Conservation (phyloP, 1,140 invertebrate genomes). For the Aricia agestis region DNA sequence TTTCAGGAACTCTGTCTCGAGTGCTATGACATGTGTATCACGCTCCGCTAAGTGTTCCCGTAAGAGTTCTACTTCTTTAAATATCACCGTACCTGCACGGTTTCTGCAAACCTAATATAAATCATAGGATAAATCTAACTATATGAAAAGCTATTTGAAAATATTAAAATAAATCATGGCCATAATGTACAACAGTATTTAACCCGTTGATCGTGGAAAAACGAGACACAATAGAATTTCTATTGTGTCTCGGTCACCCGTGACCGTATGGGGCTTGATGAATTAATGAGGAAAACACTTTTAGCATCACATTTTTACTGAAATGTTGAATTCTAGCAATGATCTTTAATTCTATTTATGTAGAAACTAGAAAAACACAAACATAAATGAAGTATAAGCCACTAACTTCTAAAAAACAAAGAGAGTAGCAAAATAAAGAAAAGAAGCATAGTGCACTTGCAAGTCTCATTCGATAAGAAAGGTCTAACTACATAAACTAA, state of each 20-base stretch:
- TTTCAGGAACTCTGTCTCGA: constrained; percentile 90
- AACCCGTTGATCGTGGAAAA: no score
- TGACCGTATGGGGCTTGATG: no score
- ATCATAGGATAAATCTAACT: constrained; percentile 25
- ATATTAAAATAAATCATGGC: not conserved
- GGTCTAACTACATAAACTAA: constrained; percentile 10
- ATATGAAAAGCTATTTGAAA: constrained; percentile 20
- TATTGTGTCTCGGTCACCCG: no score
- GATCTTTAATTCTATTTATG: not conserved
- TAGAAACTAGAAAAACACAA: constrained; percentile 18
- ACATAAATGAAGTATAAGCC: not conserved
- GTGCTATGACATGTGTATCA: constrained; percentile 88
- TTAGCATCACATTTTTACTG: no score
- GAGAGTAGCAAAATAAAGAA: constrained; percentile 28
- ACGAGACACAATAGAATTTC: no score
- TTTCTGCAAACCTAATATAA: constrained; percentile 65
- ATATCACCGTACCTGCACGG: constrained; percentile 80
- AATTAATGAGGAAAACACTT: no score
- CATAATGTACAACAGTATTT: no score
- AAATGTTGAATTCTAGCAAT: constrained; percentile 4
- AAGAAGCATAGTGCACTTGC: constrained; percentile 48
- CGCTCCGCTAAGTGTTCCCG: constrained; percentile 87
- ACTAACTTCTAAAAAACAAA: constrained; percentile 12
- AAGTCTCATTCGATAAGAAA: constrained; percentile 3
- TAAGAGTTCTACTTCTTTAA: constrained; percentile 91